Percentiles rank a stretch among this genome's conserved stretches.
Evolutionary conservation across 2,113 vertebrate genomes (phyloP).

Genomic region (Puntigrus tetrazona): DNA sequence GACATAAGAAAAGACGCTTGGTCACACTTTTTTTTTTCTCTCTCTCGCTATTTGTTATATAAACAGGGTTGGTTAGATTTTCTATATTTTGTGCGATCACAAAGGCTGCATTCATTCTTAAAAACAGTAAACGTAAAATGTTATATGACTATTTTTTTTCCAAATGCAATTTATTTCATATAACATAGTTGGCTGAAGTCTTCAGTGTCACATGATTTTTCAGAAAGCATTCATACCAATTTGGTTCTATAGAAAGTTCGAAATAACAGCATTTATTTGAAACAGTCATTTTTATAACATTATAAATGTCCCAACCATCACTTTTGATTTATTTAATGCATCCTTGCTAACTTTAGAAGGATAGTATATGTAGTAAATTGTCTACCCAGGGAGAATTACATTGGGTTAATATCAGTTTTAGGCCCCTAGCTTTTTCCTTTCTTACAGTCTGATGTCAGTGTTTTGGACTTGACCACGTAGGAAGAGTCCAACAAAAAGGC

Average conservation of each 20-base stretch:
- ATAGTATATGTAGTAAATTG: not conserved
- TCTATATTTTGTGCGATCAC: too few species aligned
- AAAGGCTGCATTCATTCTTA: not conserved
- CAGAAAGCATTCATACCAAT: not conserved
- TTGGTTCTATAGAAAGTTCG: not conserved
- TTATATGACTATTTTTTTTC: not conserved
- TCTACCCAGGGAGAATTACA: not conserved
- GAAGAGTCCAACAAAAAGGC: conserved; percentile 48
- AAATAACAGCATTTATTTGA: not conserved
- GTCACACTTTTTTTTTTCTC: too few species aligned
- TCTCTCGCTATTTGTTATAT: not conserved
- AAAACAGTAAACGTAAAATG: not conserved
- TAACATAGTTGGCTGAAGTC: too few species aligned
- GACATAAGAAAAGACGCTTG: not conserved
- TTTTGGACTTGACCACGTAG: conserved; percentile 43
- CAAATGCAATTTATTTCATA: too few species aligned
- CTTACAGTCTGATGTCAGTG: conserved; percentile 15
- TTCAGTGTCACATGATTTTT: not conserved
- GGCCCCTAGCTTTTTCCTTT: conserved; percentile 8
- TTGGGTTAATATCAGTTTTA: not conserved
- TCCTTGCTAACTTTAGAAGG: not conserved
- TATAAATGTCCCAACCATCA: not conserved
- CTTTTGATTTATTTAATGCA: not conserved
- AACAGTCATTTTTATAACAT: not conserved
- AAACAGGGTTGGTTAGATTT: not conserved